Evolutionary conservation across 2,113 vertebrate species (phyloP), one percentile per base, ranked within the genome.

Genomic region (Antechinus flavipes): DNA sequence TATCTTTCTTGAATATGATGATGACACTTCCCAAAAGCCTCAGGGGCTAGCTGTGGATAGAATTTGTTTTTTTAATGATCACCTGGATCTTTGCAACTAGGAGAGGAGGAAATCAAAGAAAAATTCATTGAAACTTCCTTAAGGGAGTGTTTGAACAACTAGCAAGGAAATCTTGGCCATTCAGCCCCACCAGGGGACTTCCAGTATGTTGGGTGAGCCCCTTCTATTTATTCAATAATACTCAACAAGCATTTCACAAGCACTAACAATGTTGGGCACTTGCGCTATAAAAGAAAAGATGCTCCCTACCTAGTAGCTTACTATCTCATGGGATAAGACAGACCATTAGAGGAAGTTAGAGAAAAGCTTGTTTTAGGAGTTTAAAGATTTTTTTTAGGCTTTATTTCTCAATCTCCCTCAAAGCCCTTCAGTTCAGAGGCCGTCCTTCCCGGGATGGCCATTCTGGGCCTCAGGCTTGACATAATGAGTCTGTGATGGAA

Each of bases 11-110:
- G 54, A 96, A 58, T 95, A 93, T 94, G 16, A 23, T 94, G 35
- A 89, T 95, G 90, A 6, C 54, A 89, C 94, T 96, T 94, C 9
- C 89, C 92, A 96, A 93, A 92, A 91, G 47, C 56, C n/a, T 96
- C 90, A 91, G 55, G 22, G 61, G 94, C n/a, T 11, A 93, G 52
- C 24, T 94, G 76, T 90, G 61, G 58, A 30, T 47, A 91, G 2
- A 61, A 24, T 93, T 91, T 91, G 24, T 93, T 91, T 93, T 93
- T 91, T 96, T 94, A 94, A 22, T 47, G 8, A 92, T 46, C 35
- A 90, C 89, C 30, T 93, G 19, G 19, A 90, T 68, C 93, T 84
- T 92, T 93, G 91, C 54, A 10, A 93, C 53, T 90, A n/a, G 54
- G 46, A 95, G 19, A 91, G 42, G 92, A 95, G 35, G 35, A 94